Evolutionary conservation across 1,140 invertebrate genomes (phyloP), one percentile per base, ranked within the genome.

Genomic region (Drosophila santomea): DNA sequence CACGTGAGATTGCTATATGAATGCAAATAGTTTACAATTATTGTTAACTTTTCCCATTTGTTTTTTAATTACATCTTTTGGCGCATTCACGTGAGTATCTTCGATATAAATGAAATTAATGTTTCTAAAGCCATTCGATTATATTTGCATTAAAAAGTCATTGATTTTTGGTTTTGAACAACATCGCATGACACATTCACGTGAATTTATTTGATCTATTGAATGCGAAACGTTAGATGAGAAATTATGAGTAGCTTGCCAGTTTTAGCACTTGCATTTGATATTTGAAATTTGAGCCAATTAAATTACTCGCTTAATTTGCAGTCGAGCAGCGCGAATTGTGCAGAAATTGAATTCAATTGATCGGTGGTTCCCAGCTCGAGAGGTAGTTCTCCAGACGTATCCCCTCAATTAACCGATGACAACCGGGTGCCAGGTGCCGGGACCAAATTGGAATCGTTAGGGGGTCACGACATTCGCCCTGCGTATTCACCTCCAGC

Each of bases 321-420:
- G 69, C 58, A 63, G 69, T 60, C 32, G 28, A n/a, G 50, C 17
- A 12, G 63, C 15, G 23, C 28, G 69, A 77, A 85, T 68, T 84
- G 77, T 74, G 20, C 66, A 66, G 68, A 73, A 85, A 85, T 85
- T 74, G 77, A 78, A 81, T 60, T 78, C 82, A 85, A 85, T 85
- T 85, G 74, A 86, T 78, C 81, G 20, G 44, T 52, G 55, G 45
- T 41, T 52, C 45, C 23, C 36, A 48, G 47, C 43, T 35, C 5
- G 14, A 35, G 60, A 48, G 48, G 44, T 39, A 56, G 62, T 51
- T 54, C 36, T 66, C 28, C 45, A 39, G 63, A 15, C 48, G 39
- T 54, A 36, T 44, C 52, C 44, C 74, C 59, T 45, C 74, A 77
- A 77, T 77, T 68, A 77, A 77, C 55, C 62, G 74, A 56, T 60